Evolutionary conservation across 1,140 invertebrate species (phyloP), one percentile per base, ranked within the genome.

Genomic region (Spodoptera litura): DNA sequence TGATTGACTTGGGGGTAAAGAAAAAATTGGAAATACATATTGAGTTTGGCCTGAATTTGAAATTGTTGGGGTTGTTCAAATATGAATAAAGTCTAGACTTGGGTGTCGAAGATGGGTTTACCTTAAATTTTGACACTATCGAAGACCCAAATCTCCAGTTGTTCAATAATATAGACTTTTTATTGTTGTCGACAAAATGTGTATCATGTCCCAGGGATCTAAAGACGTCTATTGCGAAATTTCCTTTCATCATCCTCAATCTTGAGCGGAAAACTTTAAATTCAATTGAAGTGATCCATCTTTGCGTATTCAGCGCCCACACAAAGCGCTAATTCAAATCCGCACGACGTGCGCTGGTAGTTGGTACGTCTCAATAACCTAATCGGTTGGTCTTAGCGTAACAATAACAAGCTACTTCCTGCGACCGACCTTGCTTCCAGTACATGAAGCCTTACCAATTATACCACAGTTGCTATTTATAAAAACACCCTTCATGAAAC

Each of bases 391-490:
- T 52, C 66, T 52, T 61, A 31, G 6, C 13, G 27, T 72, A 74
- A 74, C 56, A 15, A 74, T 72, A 74, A 74, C 56, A 15, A 74
- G 35, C 44, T 3, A 74, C 38, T 61, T 74, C 71, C 71, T 49
- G 71, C 53, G 55, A 25, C 1, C 38, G 71, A 59, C 71, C 71
- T 74, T 74, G 68, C n/a, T 70, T 31, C 1, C 10, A 11, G 44
- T 25, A 74, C 4, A 61, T 51, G 71, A 74, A 74, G 71, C 71
- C 71, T 74, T 74, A 74, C 20, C 11, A 56, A 31, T 56, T 71
- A 71, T 56, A 71, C n/a, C 25, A 71, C 31, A 38, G 64, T 52
- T 56, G 31, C 68, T 71, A 71, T 71, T 52, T 38, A 56, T 71
- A 56, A 44, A 20, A 66, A 56, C 20, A 56, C 51, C 68, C 52